phyloP scores from a whole-genome alignment of 2,797 vertebrate genomes.

The Poecilia wingei region DNA sequence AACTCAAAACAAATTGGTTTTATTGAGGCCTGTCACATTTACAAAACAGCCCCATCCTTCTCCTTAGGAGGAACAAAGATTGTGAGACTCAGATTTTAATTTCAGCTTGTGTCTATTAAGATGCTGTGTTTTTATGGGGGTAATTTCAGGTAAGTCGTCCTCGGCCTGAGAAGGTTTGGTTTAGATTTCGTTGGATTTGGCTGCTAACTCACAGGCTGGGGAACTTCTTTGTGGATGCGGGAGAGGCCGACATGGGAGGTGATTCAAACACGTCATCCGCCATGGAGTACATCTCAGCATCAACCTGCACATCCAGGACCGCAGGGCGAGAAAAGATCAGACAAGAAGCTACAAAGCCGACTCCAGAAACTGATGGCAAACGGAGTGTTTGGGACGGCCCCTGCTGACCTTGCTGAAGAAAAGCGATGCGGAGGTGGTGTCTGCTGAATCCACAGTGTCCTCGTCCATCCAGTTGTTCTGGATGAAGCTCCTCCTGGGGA shows the following conservation, averaged over 20 bases:
- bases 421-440: constrained; percentile 85
- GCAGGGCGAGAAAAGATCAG: background rate
- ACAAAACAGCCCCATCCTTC: too few species aligned
- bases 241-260: constrained; percentile 87
- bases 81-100: too few species aligned
- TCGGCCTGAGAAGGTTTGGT: too few species aligned
- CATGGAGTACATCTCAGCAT: constrained; percentile 90
- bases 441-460: constrained; percentile 87
- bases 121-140: too few species aligned
- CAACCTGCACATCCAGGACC: constrained; percentile 72
- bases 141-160: too few species aligned
- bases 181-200: too few species aligned
- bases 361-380: too few species aligned
- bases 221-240: constrained; percentile 73
- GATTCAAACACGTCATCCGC: constrained; percentile 97
- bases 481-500: constrained; percentile 87
- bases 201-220: constrained; percentile 80
- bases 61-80: too few species aligned
- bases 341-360: background rate
- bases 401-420: constrained; percentile 95
- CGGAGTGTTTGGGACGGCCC: background rate
- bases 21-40: too few species aligned
- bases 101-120: too few species aligned
- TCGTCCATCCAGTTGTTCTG: constrained; percentile 92
- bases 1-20: too few species aligned